Percentiles rank a stretch among this genome's conserved stretches.
These are phyloP conservation scores for Drosophila prolongata DNA, from an alignment of 2,888 invertebrate species.

Conservation along the genomic window DNA sequence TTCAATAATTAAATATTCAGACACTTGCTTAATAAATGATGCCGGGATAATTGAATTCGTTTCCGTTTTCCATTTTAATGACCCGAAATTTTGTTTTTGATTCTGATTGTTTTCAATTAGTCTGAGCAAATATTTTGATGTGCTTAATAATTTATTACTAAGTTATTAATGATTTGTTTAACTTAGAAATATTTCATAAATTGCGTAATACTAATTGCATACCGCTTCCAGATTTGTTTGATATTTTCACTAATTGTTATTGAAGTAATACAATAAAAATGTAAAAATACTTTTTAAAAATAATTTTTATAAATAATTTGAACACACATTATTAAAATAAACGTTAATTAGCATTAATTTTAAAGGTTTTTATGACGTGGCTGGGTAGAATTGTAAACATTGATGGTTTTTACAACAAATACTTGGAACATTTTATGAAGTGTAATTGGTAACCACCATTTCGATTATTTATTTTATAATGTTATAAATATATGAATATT, in stretches of 20 bases:
- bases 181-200: constrained; percentile 7
- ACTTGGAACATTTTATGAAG: not conserved
- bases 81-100: constrained; percentile 3
- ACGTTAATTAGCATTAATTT: constrained; percentile 9
- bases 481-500: too few relatives aligned
- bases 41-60: not conserved
- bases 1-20: not conserved
- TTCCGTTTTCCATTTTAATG: constrained; percentile 7
- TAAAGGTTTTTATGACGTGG: not conserved
- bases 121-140: constrained; percentile 15
- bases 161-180: constrained; percentile 20
- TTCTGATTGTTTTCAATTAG: not conserved
- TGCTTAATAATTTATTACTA: not conserved
- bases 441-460: too few relatives aligned
- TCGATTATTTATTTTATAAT: too few relatives aligned
- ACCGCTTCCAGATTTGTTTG: constrained; percentile 1
- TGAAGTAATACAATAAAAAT: constrained; percentile 7
- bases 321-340: constrained; percentile 7
- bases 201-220: constrained; percentile 21
- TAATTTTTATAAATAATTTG: not conserved
- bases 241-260: constrained; percentile 2
- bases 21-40: not conserved
- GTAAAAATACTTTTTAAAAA: constrained; percentile 3
- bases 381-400: not conserved
- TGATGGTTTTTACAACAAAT: not conserved